A percentile compares a stretch with the other conserved stretches of the same genome.
Conservation (phyloP, 2,888 invertebrate genomes). For the Phengaris arion region DNA sequence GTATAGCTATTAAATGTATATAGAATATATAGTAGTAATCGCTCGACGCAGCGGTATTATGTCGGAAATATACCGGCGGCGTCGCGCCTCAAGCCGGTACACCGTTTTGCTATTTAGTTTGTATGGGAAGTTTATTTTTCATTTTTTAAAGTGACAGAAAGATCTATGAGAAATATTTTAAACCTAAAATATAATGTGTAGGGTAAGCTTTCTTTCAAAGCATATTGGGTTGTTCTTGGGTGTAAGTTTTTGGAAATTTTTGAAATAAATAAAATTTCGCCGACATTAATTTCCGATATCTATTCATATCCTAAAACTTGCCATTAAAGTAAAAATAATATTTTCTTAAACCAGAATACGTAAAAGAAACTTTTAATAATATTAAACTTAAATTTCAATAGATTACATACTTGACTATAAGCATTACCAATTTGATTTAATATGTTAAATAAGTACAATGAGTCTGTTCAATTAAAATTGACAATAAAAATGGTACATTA, state of each 20-base stretch:
- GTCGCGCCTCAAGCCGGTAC: constrained; percentile 73
- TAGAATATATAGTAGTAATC: constrained; percentile 81
- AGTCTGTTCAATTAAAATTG: too few relatives aligned
- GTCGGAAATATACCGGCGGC: constrained; percentile 80
- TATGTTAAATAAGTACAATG: too few relatives aligned
- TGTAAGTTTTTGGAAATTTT: constrained; percentile 50
- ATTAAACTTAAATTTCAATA: too few relatives aligned
- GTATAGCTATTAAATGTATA: constrained; percentile 81
- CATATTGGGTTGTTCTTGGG: constrained; percentile 58
- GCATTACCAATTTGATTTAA: too few relatives aligned
- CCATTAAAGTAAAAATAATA: not conserved
- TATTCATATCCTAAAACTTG: not conserved
- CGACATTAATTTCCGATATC: constrained; percentile 26
- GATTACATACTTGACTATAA: too few relatives aligned
- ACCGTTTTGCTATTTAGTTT: constrained; percentile 75
- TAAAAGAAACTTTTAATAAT: not conserved
- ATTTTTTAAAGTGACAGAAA: constrained; percentile 68
- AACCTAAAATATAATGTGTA: constrained; percentile 69
- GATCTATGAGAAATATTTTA: constrained; percentile 65
- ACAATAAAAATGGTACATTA: too few relatives aligned
- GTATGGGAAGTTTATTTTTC: constrained; percentile 74
- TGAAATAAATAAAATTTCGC: constrained; percentile 29
- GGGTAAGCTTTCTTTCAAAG: constrained; percentile 68
- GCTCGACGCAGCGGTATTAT: constrained; percentile 81
- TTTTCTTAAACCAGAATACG: not conserved